Evolutionary conservation across 2,888 invertebrate species (phyloP).

Genomic region (Oegoconia quadripuncta): DNA sequence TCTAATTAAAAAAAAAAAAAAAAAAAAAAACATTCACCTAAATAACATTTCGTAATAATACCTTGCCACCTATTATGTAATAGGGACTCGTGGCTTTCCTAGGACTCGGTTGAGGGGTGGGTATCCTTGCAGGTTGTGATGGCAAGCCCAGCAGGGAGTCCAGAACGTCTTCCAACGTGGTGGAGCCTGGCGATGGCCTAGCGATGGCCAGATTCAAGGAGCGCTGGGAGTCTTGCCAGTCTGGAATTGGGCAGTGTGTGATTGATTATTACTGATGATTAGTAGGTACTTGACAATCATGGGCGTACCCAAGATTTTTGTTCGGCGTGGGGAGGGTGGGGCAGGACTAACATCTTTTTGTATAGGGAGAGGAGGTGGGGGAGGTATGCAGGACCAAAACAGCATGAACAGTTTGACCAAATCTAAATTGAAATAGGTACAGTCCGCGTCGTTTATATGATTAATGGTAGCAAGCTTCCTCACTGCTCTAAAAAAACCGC

Average conservation of each 20-base stretch:
- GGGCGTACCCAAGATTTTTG: too few species aligned
- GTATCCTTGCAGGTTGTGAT: constrained; percentile 84
- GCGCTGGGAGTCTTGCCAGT: constrained; percentile 73
- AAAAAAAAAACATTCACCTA: neutral
- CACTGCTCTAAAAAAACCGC: too few species aligned
- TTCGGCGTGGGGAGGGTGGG: too few species aligned
- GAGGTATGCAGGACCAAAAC: too few species aligned
- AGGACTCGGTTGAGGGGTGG: constrained; percentile 82
- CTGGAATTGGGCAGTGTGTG: constrained; percentile 42
- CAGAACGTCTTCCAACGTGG: constrained; percentile 95
- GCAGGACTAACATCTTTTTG: too few species aligned
- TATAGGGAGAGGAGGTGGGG: too few species aligned
- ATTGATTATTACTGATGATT: neutral
- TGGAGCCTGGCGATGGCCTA: constrained; percentile 87
- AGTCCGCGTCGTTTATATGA: too few species aligned
- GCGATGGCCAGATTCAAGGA: constrained; percentile 76
- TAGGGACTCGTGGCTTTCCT: constrained; percentile 69
- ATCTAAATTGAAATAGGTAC: too few species aligned
- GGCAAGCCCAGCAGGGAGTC: constrained; percentile 94
- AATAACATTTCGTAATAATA: constrained; percentile 26
- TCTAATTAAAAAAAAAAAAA: too few species aligned
- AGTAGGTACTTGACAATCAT: neutral
- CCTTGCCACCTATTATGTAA: constrained; percentile 72
- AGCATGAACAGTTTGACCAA: too few species aligned
- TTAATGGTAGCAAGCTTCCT: too few species aligned